Base-by-base conservation (phyloP, 2,797 vertebrate genomes). In the Rallus crepitans region DNA sequence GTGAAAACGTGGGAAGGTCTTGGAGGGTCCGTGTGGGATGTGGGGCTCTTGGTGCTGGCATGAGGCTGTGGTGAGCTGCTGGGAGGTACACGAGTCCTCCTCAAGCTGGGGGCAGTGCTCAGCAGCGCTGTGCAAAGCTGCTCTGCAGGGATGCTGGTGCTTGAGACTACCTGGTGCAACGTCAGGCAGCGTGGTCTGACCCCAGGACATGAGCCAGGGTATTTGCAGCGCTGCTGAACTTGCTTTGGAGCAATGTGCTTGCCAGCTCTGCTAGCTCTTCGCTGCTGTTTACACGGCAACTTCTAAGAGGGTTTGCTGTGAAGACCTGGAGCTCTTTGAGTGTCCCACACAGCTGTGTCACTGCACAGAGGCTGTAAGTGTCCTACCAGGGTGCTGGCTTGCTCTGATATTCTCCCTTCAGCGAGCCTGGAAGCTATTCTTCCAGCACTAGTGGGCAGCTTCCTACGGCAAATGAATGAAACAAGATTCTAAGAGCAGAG, bases 321-420 rank as follows among this genome's bases (percentile, higher is more conserved):
- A 55, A 55, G 15, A 9, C 35, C 4, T 9, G 30, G 24, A 75
- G 73, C 28, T 40, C 18, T 17, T 12, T 24, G 2, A 33, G 45
- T 3, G 7, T 19, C 70, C 45, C 33, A 53, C 24, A 1, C 10
- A 13, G 45, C 40, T 72, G 6, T 68, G 31, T 6, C 11, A 2
- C 1, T 30, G 14, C 23, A 3, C 1, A 4, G n/a, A 16, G 45
- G 33, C 2, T 17, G 5, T 8, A 20, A 55, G 2, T 4, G 37
- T 23, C 52, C 18, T 11, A 0, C 25, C 3, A 0, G 3, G 5
- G 3, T 0, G 1, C 6, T 2, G 1, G 5, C 57, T 60, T 37
- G 11, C 2, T 90, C 35, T 50, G 37, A 1, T 16, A 0, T 45
- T 45, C 21, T 53, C 25, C 12, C 56, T 28, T 8, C 11, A 4